Conservation (phyloP, 2,113 vertebrate species). For the Speoplatyrhinus poulsoni region DNA sequence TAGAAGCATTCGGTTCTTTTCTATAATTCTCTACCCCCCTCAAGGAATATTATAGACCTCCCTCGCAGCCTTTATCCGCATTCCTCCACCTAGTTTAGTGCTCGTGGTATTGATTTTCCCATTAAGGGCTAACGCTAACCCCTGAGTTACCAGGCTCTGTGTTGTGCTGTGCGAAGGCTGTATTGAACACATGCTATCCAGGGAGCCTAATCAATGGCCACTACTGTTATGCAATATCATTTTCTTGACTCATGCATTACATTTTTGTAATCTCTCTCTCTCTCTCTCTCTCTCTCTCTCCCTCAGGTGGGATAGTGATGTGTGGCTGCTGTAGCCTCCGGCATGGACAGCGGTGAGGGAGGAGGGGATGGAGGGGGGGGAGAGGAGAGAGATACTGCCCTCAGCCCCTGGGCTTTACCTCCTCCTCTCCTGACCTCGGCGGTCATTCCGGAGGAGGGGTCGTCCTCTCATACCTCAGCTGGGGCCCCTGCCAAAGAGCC, state of each 20-base stretch:
- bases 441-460: slow-evolving; percentile 84
- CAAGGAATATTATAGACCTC: slow-evolving; percentile 74
- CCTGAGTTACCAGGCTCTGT: slow-evolving; percentile 69
- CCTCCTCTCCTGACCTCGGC: slow-evolving; percentile 86
- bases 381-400: slow-evolving; percentile 74
- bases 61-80: slow-evolving; percentile 69
- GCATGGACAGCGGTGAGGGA: slow-evolving; percentile 85
- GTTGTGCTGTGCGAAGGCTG: slow-evolving; percentile 64
- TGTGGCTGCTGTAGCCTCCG: slow-evolving; percentile 86
- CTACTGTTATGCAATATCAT: slow-evolving; percentile 71
- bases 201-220: slow-evolving; percentile 69
- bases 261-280: slow-evolving; percentile 25
- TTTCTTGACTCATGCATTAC: slow-evolving; percentile 63
- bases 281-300: slow-evolving; percentile 39
- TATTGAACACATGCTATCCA: slow-evolving; percentile 71
- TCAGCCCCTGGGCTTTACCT: slow-evolving; percentile 71
- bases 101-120: slow-evolving; percentile 75
- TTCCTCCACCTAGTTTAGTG: slow-evolving; percentile 75
- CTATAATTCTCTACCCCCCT: slow-evolving; percentile 73
- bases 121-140: slow-evolving; percentile 75
- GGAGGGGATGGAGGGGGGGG: slow-evolving; percentile 76
- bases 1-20: slow-evolving; percentile 67
- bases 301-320: slow-evolving; percentile 89
- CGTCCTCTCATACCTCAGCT: slow-evolving; percentile 85
- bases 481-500: slow-evolving; percentile 87